phyloP scores from a whole-genome alignment of 2,113 vertebrate species.

The Phalacrocorax pelagicus region DNA sequence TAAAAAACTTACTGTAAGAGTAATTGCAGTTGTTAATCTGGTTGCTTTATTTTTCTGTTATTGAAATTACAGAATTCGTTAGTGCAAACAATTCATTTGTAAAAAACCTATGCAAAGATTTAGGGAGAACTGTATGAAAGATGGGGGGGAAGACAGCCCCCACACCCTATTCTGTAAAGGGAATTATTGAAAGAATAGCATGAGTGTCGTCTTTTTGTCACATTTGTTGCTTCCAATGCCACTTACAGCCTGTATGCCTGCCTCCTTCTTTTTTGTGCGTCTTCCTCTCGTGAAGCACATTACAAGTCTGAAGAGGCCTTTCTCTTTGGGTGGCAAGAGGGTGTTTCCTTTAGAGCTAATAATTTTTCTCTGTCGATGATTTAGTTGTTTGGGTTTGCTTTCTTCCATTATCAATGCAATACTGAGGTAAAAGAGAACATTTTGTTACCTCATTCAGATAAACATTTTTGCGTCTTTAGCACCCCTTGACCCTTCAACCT shows the following conservation, averaged over 20 bases:
- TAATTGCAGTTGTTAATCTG: background rate
- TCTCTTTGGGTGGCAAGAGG: background rate
- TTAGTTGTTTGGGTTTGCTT: background rate
- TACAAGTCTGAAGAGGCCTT: background rate
- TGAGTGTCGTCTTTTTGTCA: background rate
- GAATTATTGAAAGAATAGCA: background rate
- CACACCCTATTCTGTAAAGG: background rate
- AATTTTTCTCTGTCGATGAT: background rate
- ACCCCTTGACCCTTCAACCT: background rate
- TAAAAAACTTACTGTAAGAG: background rate
- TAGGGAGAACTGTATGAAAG: background rate
- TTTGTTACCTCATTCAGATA: background rate
- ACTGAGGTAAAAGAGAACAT: background rate
- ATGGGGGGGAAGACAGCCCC: fast-evolving
- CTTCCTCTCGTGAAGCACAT: background rate
- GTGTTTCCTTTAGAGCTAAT: background rate
- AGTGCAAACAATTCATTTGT: background rate
- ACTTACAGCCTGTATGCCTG: background rate
- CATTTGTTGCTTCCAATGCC: background rate
- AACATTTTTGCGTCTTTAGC: background rate
- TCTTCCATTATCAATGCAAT: background rate
- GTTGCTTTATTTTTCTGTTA: background rate
- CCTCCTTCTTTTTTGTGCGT: background rate
- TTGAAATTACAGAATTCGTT: background rate
- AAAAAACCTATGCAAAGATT: fast-evolving